Base-by-base conservation (phyloP, 1,140 invertebrate species). In the Sycophila sp. region DNA sequence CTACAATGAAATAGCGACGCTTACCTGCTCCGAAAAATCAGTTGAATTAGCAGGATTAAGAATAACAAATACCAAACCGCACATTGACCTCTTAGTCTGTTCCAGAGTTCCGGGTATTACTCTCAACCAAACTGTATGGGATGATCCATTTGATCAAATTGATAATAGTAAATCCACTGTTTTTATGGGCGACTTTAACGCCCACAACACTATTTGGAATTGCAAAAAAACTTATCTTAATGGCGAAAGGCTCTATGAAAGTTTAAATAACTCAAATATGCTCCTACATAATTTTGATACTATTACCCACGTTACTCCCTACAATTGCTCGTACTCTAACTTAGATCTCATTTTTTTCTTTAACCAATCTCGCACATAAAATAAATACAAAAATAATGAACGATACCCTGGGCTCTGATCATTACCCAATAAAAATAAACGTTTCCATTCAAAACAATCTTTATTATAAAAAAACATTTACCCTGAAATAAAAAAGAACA, bases 101-200 rank as follows among this genome's bases (percentile, higher is more conserved):
- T n/a, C 51, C 22, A 34, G 63, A 65, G 32, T 22, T 5, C 63
- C 47, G 13, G 42, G 45, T 28, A 13, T 24, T 6, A 34, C 8
- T 36, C 28, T 53, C 4, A 24, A 8, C 8, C 42, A 38, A 38
- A 11, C 6, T 6, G 1, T 15, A 53, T 65, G 63, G 63, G 47
- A 65, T 53, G n/a, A 26, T 22, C 38, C 53, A 6, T 65, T 65
- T 38, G 2, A 28, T n/a, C n/a, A n/a, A n/a, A n/a, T n/a, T n/a
- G n/a, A n/a, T n/a, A n/a, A n/a, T n/a, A n/a, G n/a, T n/a, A 26
- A 34, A 47, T 17, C 24, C 13, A 51, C 26, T 34, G 4, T 65
- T 3, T 51, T 65, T 53, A 7, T 53, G 15, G 60, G 60, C 4
- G 45, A 64, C 19, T 64, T 64, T 17, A 64, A 64, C 26, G 60